Conservation (phyloP, 1,140 invertebrate species). For the Drosophila navojoa region DNA sequence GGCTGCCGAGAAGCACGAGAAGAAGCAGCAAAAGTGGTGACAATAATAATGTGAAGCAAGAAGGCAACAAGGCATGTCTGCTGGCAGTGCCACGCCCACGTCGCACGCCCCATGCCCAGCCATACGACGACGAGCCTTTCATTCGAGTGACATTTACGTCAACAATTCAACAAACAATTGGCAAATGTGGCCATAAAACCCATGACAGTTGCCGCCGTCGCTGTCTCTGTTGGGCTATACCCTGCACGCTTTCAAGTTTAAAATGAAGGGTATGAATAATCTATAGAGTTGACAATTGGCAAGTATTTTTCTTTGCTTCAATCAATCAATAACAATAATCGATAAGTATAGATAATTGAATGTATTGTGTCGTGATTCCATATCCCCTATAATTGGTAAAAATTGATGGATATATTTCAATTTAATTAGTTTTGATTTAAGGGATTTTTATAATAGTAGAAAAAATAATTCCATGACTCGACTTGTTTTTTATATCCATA, state of each 20-base stretch:
- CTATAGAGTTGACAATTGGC: too few relatives aligned
- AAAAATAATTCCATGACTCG: too few relatives aligned
- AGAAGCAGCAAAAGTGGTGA: constrained; percentile 6
- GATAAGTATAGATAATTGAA: too few relatives aligned
- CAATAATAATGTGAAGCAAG: constrained; percentile 20
- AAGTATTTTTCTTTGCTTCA: too few relatives aligned
- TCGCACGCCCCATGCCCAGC: not conserved
- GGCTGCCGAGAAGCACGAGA: constrained; percentile 3
- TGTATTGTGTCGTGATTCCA: too few relatives aligned
- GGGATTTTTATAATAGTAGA: too few relatives aligned
- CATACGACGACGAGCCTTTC: constrained; percentile 37
- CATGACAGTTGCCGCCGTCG: constrained; percentile 59
- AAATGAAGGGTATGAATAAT: too few relatives aligned
- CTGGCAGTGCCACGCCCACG: constrained; percentile 25
- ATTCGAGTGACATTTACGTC: constrained; percentile 70
- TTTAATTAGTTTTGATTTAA: too few relatives aligned
- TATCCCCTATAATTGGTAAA: too few relatives aligned
- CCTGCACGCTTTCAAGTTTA: not conserved
- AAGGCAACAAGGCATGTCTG: constrained; percentile 32
- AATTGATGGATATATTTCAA: too few relatives aligned
- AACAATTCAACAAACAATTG: constrained; percentile 81
- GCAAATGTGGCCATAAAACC: constrained; percentile 79
- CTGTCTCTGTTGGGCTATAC: not conserved
- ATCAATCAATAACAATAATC: too few relatives aligned
- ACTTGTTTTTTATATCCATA: too few relatives aligned